Evolutionary conservation across 1,140 invertebrate species (phyloP).

Genomic region (Phenacoccus solenopsis): DNA sequence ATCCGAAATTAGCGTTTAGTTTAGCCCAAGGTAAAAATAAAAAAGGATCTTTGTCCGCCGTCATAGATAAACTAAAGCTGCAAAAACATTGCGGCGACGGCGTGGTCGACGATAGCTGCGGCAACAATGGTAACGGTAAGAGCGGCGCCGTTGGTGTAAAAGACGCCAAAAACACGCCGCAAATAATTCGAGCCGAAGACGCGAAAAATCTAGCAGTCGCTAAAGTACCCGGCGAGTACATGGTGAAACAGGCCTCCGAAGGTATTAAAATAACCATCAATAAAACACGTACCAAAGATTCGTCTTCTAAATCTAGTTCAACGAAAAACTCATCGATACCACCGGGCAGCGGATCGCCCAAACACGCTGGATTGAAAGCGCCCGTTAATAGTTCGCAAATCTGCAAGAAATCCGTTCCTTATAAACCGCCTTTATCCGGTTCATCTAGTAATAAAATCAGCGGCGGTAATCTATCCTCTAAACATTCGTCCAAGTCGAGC

Average conservation of each 20-base stretch:
- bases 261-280: conserved; percentile 83
- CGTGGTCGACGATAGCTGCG: conserved; percentile 27
- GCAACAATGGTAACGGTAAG: conserved; percentile 29
- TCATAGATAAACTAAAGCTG: conserved; percentile 65
- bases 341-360: not conserved
- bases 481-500: conserved; percentile 5
- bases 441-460: not conserved
- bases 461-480: not conserved
- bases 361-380: not conserved
- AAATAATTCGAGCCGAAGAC: conserved; percentile 5
- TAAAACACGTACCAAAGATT: conserved; percentile 58
- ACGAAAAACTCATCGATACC: not conserved
- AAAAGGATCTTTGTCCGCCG: conserved; percentile 67
- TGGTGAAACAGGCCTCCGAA: conserved; percentile 69
- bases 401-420: not conserved
- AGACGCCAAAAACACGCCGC: not conserved
- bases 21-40: conserved; percentile 42
- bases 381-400: not conserved
- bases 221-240: conserved; percentile 68
- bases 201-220: conserved; percentile 42
- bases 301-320: conserved; percentile 11
- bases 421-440: not conserved
- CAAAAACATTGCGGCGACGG: conserved; percentile 24
- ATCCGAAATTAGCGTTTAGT: conserved; percentile 11
- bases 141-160: not conserved